Evolutionary conservation across 2,797 vertebrate genomes (phyloP), one percentile per base, ranked within the genome.

Genomic region (Thaleichthys pacificus): DNA sequence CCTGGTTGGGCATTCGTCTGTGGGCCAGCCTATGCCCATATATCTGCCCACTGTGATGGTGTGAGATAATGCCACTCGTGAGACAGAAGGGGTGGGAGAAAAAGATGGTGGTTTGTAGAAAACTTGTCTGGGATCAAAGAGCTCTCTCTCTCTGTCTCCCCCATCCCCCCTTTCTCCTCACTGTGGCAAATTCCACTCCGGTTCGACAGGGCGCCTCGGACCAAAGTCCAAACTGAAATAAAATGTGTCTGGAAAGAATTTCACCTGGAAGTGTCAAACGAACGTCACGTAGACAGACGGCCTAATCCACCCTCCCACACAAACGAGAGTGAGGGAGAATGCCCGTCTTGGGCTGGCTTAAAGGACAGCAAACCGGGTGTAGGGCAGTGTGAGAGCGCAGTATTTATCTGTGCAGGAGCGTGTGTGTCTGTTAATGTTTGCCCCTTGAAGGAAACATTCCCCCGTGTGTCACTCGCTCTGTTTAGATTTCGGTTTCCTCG

Each of bases 131-230:
- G 21, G 62, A 35, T 65, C 56, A 66, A 49, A 68, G 26, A n/a
- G n/a, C 56, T 22, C 71, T 4, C 17, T 12, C n/a, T 35, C 19
- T 42, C 26, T 6, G 24, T 17, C 17, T 8, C 3, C 5, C 47
- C 8, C 58, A 30, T 42, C 15, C 9, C 73, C 63, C 54, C 30
- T 71, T 83, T 76, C 68, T 76, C 74, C 71, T 51, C 66, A 76
- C 66, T 21, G 32, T 84, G 88, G 82, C 66, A 90, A 89, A 89
- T 92, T 91, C 82, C 89, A 78, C 88, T 61, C n/a, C 58, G 70
- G 76, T 47, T 78, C 68, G 84, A 73, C 26, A 82, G 76, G 76
- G 71, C 74, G 72, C 80, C 83, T 85, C 68, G 76, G 85, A 84
- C 79, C 79, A 69, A 83, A 91, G 86, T 85, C 84, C 83, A 72